These are phyloP conservation scores for Octomys mimax DNA, from an alignment of 2,797 vertebrate genomes.

Conservation along the genomic window DNA sequence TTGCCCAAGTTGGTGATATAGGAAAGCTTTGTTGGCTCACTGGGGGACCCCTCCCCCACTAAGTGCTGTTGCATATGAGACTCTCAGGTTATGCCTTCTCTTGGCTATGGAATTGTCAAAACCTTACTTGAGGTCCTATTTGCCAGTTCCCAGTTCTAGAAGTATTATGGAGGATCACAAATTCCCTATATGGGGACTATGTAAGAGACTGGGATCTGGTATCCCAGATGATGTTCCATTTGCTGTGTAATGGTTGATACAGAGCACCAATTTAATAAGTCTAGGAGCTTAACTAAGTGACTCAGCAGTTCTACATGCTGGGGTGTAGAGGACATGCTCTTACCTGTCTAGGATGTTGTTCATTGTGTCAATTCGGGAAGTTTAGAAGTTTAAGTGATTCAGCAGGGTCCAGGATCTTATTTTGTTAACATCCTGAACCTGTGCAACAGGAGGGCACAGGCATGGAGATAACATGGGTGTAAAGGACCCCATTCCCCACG, in stretches of 20 bases:
- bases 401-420: background rate
- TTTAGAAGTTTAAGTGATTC: background rate
- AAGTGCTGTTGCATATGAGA: background rate
- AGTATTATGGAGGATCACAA: fast-evolving
- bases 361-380: background rate
- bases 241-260: background rate
- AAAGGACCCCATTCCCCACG: background rate
- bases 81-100: background rate
- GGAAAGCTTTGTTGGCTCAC: conserved; percentile 44
- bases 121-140: background rate
- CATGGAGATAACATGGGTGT: background rate
- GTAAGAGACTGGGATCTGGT: background rate
- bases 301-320: background rate
- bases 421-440: background rate
- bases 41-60: background rate
- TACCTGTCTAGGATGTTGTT: background rate
- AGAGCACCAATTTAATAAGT: background rate
- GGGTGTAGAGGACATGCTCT: background rate
- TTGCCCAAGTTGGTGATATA: conserved; percentile 52
- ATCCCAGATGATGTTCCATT: background rate
- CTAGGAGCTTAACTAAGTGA: background rate
- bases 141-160: background rate
- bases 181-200: no score
- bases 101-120: background rate
- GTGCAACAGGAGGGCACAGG: background rate